These are phyloP conservation scores for Neoniphon sammara DNA, from an alignment of 2,797 vertebrate genomes.

Conservation along the genomic window DNA sequence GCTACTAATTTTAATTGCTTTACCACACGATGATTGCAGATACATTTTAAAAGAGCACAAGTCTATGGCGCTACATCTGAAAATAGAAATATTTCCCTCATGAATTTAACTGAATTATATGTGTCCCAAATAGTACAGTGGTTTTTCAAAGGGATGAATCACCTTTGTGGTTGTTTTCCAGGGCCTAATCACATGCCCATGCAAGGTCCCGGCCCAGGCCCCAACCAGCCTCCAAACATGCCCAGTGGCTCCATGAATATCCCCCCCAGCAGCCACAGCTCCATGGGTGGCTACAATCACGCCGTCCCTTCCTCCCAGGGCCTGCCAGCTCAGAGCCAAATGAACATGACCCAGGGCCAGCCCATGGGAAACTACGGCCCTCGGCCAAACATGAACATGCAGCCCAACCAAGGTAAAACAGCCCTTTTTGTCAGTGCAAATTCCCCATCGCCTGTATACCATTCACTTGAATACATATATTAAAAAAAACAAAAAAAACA, in stretches of 20 bases:
- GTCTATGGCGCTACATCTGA: not conserved
- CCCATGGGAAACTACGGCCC: conserved; percentile 96
- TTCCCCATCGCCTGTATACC: not conserved
- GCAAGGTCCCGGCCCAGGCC: conserved; percentile 96
- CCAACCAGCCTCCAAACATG: conserved; percentile 95
- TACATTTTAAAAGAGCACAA: not conserved
- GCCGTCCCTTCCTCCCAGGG: conserved; percentile 94
- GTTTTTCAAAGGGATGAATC: conserved; percentile 9
- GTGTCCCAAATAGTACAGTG: not conserved
- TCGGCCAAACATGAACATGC: conserved; percentile 98
- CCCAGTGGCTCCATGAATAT: conserved; percentile 94
- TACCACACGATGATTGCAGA: not conserved
- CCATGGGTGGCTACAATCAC: conserved; percentile 97
- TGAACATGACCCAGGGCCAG: conserved; percentile 97
- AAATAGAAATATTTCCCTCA: not conserved
- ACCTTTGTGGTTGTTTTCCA: conserved; percentile 74
- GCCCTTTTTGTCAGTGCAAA: not conserved
- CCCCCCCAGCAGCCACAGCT: conserved; percentile 93
- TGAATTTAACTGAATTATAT: not conserved
- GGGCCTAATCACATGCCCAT: conserved; percentile 98
- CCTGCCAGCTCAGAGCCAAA: conserved; percentile 94
- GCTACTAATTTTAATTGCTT: not conserved
- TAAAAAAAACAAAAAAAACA: not conserved
- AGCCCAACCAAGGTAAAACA: conserved; percentile 92
- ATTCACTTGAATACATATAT: not conserved